Evolutionary conservation across 2,888 invertebrate genomes (phyloP), one percentile per base, ranked within the genome.

Genomic region (Athrips mouffetella): DNA sequence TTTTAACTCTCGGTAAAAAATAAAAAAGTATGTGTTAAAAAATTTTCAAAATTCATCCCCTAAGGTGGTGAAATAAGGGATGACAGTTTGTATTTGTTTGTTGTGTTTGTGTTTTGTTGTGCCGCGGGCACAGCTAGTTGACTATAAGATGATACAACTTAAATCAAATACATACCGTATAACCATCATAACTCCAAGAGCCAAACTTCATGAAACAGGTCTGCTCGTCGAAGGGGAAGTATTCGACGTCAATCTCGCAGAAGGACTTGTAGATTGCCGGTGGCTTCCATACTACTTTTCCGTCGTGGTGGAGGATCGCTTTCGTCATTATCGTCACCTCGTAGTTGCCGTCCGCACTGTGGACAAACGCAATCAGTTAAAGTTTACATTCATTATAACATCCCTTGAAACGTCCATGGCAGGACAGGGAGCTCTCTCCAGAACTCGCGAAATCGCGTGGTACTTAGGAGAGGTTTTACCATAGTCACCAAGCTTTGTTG

Each of bases 241-340:
- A 97, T 83, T 96, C 96, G 68, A 97, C 97, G 84, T 97, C 95
- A 68, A 97, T 97, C 89, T 97, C 96, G 75, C 97, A 97, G 84
- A 96, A 97, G 65, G 98, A 98, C 90, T 98, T 98, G 91, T 98
- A 98, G 85, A 99, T 98, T 73, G 98, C 98, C 13, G 99, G 99
- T 30, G 98, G 98, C 80, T 98, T 98, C 98, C 98, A 98, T 44
- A 94, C 92, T 57, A 98, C 97, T 81, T 94, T 95, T 18, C 98
- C 98, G 61, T 95, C 95, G 81, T 96, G 94, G 76, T 97, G 95
- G 49, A 98, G 91, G 67, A 97, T 96, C 59, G 98, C 98, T 89
- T 98, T 98, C 61, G 98, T 98, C 96, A 98, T 96, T 81, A 98
- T 96, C 67, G 98, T 98, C 76, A 98, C 97, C 89, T 97, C 97